phyloP scores from a whole-genome alignment of 2,888 invertebrate species.

The Trichogramma evanescens region DNA sequence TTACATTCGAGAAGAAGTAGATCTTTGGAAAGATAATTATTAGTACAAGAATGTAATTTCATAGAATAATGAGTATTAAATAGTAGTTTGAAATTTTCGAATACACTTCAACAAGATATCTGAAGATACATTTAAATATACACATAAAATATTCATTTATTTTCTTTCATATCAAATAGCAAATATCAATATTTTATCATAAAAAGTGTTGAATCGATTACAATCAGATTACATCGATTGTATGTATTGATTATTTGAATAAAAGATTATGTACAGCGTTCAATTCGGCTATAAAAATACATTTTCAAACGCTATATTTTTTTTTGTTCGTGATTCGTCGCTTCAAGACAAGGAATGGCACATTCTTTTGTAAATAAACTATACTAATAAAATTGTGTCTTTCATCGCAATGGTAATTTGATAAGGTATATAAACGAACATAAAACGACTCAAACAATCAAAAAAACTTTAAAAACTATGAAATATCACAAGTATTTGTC shows the following conservation, averaged over 20 bases:
- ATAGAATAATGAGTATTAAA: no score
- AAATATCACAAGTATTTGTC: background rate
- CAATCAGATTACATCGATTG: constrained; percentile 13
- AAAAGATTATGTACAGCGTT: constrained; percentile 14
- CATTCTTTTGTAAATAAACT: constrained; percentile 15
- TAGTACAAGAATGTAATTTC: background rate
- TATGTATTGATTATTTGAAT: constrained; percentile 13
- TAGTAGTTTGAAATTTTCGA: background rate
- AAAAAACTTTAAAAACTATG: constrained; percentile 1
- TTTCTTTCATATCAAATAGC: constrained; percentile 21
- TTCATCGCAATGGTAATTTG: no score
- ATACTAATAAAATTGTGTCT: background rate
- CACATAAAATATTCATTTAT: constrained; percentile 13
- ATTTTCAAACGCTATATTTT: constrained; percentile 8
- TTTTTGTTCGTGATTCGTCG: constrained; percentile 5
- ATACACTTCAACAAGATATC: constrained; percentile 6
- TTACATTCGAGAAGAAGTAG: constrained; percentile 7
- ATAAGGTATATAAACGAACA: no score
- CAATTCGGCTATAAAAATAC: constrained; percentile 16
- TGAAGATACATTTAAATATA: constrained; percentile 16
- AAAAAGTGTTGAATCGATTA: constrained; percentile 10
- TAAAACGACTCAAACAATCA: background rate
- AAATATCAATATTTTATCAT: constrained; percentile 13
- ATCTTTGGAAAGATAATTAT: constrained; percentile 16
- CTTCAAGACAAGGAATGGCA: constrained; percentile 17